These are phyloP conservation scores for Nothocercus nigrocapillus DNA, from an alignment of 2,113 vertebrate species.

Conservation along the genomic window DNA sequence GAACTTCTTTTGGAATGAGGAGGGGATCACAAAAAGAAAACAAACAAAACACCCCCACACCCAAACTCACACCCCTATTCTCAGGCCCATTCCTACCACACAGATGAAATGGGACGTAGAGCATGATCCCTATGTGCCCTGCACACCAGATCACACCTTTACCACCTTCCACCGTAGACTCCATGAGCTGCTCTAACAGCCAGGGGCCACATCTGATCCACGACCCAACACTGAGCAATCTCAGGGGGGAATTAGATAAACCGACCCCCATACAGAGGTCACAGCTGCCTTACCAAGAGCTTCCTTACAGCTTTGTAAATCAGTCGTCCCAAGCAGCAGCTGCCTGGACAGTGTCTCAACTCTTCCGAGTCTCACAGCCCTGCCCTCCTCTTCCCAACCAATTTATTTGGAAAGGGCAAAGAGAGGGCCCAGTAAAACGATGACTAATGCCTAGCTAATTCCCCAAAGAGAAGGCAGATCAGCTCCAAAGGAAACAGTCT, in stretches of 20 bases:
- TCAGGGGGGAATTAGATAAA: neutral
- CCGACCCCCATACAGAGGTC: neutral
- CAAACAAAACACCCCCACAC: no score
- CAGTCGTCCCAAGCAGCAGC: neutral
- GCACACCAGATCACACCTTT: accelerated
- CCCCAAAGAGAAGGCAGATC: neutral
- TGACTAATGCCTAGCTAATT: constrained; percentile 39
- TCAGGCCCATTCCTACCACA: neutral
- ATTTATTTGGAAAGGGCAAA: neutral
- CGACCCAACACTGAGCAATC: accelerated
- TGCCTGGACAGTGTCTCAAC: neutral
- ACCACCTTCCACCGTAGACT: neutral
- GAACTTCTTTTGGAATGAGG: neutral
- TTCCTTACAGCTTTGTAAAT: neutral
- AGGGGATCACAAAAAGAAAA: neutral
- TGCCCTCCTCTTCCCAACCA: neutral
- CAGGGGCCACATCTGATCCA: neutral
- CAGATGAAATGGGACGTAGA: neutral
- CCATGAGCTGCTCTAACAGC: neutral
- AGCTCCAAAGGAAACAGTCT: neutral
- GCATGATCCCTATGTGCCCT: accelerated
- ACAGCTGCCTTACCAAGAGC: neutral
- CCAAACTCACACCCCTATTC: neutral
- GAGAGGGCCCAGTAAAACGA: neutral
- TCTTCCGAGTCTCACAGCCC: neutral